These are phyloP conservation scores for Rana temporaria DNA, from an alignment of 2,113 vertebrate genomes.

Conservation along the genomic window DNA sequence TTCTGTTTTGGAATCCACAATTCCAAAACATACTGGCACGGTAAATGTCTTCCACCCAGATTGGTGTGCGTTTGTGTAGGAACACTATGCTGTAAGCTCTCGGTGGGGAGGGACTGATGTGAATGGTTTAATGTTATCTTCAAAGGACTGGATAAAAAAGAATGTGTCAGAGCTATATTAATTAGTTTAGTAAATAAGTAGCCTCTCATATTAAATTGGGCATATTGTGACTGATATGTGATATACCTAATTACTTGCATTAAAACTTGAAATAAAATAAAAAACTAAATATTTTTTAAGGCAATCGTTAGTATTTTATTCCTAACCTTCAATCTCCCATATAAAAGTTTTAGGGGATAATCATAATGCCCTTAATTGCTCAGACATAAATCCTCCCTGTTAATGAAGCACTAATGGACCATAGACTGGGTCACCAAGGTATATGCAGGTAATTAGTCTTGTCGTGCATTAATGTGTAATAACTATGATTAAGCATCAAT, in stretches of 20 bases:
- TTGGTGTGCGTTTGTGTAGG: no score
- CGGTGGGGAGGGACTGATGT: no score
- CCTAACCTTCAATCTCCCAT: slow-evolving; percentile 27
- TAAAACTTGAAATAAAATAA: slow-evolving; percentile 1
- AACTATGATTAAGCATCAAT: slow-evolving; percentile 31
- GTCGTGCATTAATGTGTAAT: slow-evolving; percentile 51
- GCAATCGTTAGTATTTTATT: slow-evolving; percentile 31
- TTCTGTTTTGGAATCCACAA: no score
- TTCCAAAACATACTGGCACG: no score
- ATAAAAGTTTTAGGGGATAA: slow-evolving; percentile 41
- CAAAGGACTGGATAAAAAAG: no score
- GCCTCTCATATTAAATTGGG: neutral
- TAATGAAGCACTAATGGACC: slow-evolving; percentile 59
- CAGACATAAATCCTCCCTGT: slow-evolving; percentile 38
- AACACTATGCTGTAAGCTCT: no score
- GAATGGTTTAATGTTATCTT: no score
- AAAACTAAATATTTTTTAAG: slow-evolving; percentile 33
- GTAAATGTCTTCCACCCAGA: no score
- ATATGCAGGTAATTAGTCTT: slow-evolving; percentile 48
- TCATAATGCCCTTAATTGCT: slow-evolving; percentile 55
- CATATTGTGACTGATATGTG: neutral
- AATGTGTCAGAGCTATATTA: no score
- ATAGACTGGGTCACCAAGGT: slow-evolving; percentile 47
- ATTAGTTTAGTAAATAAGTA: no score
- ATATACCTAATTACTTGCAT: slow-evolving; percentile 26